Base-by-base conservation (phyloP, 1,140 invertebrate genomes). In the Contarinia nasturtii region DNA sequence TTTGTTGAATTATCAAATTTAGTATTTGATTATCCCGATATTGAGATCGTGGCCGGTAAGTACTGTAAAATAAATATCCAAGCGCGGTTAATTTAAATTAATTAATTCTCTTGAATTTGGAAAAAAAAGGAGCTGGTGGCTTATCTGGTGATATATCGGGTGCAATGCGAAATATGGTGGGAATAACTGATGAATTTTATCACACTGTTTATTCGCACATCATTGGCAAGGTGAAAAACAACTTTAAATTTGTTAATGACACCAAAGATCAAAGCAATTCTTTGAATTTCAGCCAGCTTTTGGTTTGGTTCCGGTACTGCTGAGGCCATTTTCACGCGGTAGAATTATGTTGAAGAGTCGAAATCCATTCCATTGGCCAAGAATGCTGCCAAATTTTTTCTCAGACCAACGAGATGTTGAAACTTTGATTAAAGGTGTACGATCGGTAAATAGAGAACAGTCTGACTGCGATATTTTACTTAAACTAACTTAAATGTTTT, bases 331-430 rank as follows among this genome's bases (percentile, higher is more conserved):
- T 48, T 87, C 84, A 54, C 63, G 75, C 11, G 86, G 86, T 1
- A 67, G 74, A 44, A 67, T 86, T 4, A 71, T 64, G 1, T 55
- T 91, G 8, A 71, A 68, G 44, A 77, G 71, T 40, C 61, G 65
- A 8, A 75, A 89, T 68, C 87, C 86, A 0, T 67, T 72, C 1
- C 72, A 80, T 27, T 72, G 74, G 63, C 88, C 89, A 0, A 63
- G 71, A 41, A 76, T 93, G 50, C 66, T 84, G 27, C 76, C 82
- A 1, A 88, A 87, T 60, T 89, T 86, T 57, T 80, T 86, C 54
- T 60, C 72, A 14, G 62, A 82, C 51, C 61, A 70, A 1, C 64
- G 75, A 7, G 84, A 88, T 59, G 51, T 86, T 2, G 57, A 65
- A 10, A 73, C 74, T 1, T 68, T 87, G 57, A 70, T 80, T 10